A percentile compares a stretch with the other conserved stretches of the same genome.
phyloP scores from a whole-genome alignment of 2,797 vertebrate genomes.

The Poliocrania exsul region DNA sequence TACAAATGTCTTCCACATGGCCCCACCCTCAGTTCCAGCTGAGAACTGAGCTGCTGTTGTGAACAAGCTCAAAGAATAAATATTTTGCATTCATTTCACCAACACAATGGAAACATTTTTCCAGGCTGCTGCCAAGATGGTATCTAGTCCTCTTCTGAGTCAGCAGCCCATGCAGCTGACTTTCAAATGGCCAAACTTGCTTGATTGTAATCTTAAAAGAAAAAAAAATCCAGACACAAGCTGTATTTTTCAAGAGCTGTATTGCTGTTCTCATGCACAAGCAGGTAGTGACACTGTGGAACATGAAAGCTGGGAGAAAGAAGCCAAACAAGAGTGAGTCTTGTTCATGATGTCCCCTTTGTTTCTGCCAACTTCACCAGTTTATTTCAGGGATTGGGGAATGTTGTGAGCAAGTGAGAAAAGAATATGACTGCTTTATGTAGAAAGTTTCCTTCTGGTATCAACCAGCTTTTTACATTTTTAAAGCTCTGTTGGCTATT shows the following conservation, averaged over 20 bases:
- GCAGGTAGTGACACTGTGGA: neutral
- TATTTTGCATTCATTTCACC: conserved; percentile 50
- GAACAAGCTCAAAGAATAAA: conserved; percentile 45
- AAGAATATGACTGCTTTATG: neutral
- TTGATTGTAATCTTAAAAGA: conserved; percentile 38
- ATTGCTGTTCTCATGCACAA: neutral
- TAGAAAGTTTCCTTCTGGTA: neutral
- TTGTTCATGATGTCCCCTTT: neutral
- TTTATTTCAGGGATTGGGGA: neutral
- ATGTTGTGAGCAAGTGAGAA: neutral
- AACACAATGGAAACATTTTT: conserved; percentile 54
- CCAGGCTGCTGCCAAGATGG: conserved; percentile 20
- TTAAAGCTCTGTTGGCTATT: neutral
- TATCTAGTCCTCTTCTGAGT: conserved; percentile 36
- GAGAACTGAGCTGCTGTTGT: conserved; percentile 53
- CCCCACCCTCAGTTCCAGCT: conserved; percentile 26
- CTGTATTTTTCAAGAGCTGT: conserved; percentile 3
- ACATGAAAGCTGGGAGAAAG: neutral
- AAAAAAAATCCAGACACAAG: neutral
- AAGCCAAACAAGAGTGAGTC: neutral
- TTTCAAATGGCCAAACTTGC: conserved; percentile 53
- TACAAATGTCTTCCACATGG: neutral
- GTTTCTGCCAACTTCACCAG: neutral
- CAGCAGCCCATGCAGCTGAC: conserved; percentile 64
- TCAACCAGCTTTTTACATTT: neutral